Evolutionary conservation across 2,113 vertebrate genomes (phyloP), one percentile per base, ranked within the genome.

Genomic region (Tachysurus fulvidraco): DNA sequence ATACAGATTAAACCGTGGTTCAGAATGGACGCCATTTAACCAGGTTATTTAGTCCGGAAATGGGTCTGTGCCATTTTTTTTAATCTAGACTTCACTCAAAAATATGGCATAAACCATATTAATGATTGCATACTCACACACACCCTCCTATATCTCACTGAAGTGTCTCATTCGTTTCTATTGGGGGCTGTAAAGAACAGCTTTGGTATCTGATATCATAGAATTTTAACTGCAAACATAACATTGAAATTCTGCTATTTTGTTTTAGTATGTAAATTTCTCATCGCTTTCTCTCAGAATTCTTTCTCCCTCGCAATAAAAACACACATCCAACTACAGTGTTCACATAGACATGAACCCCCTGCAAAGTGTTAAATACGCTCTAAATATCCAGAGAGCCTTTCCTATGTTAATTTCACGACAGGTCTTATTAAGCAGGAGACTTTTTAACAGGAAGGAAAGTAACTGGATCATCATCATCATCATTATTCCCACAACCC

Each of bases 271-370:
- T 30, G 9, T 2, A 67, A 28, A 74, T 82, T 25, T 36, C 28
- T 30, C 59, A 44, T 46, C 46, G 86, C 60, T 80, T 17, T 67
- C 25, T 76, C 25, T 76, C 55, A 82, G 44, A 73, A 86, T 60
- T 28, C 46, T 44, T 13, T 55, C 25, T 71, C 9, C 25, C 5
- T 65, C 57, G 54, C 10, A 86, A 54, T 67, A 16, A 78, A 28
- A 73, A 28, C 7, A 78, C 23, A 65, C 8, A 50, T 2, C 64
- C 19, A 19, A 21, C 60, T 46, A 69, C 65, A 36, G 67, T 44
- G 17, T 74, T 62, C 57, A 62, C 46, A 46, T 5, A 82, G 14
- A 82, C 54, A 86, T 9, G n/a, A 82, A 86, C 28, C 41, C 67
- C 76, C 46, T 55, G 28, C 41, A 52, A 78, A 83, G 80, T 67